Base-by-base conservation (phyloP, 2,797 vertebrate species). In the Neoniphon sammara region DNA sequence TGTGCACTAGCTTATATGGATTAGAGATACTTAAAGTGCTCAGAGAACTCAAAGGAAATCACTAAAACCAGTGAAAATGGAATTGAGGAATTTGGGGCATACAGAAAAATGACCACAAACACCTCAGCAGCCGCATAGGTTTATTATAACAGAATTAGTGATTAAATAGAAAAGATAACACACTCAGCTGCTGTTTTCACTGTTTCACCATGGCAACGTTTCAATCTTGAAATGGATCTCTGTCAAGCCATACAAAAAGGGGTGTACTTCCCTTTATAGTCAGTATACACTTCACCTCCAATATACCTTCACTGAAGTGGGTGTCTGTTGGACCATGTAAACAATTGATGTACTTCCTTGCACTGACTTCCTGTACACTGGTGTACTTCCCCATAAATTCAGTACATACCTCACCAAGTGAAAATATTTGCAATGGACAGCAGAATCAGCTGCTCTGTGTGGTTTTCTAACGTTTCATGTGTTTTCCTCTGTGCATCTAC, bases 41-140 rank as follows among this genome's bases (percentile, higher is more conserved):
- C 20, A 21, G 18, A 73, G 70, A 75, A 71, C 12, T 73, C 7
- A 25, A 25, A 73, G 62, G 67, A 78, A 86, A 85, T 74, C 55
- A 36, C 79, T 66, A 42, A 73, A 39, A 66, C 65, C 42, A 39
- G 50, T 44, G 18, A 78, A 77, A 87, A 81, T 62, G 49, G 55
- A 87, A 83, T 44, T 70, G 56, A 63, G 56, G 74, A 66, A 83
- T 76, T 73, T 76, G 39, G 15, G 30, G 60, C 25, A 7, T 36
- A 46, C 31, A 30, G 46, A 30, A 66, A 77, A 77, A 83, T 77
- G 75, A 55, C 46, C 56, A 46, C 59, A 70, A 77, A 79, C 72
- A 81, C 78, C 66, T 81, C 62, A 64, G 70, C 49, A 34, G 42
- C 67, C 54, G 69, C 42, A 42, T 44, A 75, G 52, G 81, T 73